A percentile compares a stretch with the other conserved stretches of the same genome.
Conservation (phyloP, 1,140 invertebrate species). For the Trialeurodes vaporariorum region DNA sequence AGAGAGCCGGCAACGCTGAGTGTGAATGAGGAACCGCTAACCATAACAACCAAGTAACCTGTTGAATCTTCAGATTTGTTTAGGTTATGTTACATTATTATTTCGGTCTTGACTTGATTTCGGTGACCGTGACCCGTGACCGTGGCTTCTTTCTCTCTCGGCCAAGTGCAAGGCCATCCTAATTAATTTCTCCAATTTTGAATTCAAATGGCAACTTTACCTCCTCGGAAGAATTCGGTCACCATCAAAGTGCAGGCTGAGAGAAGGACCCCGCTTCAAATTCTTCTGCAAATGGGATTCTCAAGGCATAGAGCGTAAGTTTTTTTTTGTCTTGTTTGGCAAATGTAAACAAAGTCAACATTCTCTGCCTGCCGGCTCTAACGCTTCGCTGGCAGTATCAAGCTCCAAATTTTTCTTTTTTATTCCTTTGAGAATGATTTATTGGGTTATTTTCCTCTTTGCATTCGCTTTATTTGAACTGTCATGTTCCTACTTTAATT, state of each 20-base stretch:
- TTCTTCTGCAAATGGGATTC: conserved; percentile 75
- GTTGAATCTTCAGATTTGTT: too few species aligned
- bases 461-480: not conserved
- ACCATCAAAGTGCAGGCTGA: not conserved
- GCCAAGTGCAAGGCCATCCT: too few species aligned
- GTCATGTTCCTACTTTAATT: not conserved
- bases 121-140: too few species aligned
- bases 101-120: too few species aligned
- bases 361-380: not conserved
- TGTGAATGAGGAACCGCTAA: too few species aligned
- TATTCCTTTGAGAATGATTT: not conserved
- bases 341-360: not conserved
- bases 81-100: too few species aligned
- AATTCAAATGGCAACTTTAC: not conserved
- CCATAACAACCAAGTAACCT: too few species aligned
- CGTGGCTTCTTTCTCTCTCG: too few species aligned
- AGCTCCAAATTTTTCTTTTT: not conserved
- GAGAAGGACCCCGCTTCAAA: conserved; percentile 52
- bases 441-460: not conserved
- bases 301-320: conserved; percentile 73
- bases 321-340: not conserved
- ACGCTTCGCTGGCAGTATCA: not conserved
- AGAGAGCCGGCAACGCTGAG: too few species aligned
- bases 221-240: not conserved
- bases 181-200: too few species aligned